Conservation (phyloP, 2,797 vertebrate species). For the Petrocephalus sullivani region DNA sequence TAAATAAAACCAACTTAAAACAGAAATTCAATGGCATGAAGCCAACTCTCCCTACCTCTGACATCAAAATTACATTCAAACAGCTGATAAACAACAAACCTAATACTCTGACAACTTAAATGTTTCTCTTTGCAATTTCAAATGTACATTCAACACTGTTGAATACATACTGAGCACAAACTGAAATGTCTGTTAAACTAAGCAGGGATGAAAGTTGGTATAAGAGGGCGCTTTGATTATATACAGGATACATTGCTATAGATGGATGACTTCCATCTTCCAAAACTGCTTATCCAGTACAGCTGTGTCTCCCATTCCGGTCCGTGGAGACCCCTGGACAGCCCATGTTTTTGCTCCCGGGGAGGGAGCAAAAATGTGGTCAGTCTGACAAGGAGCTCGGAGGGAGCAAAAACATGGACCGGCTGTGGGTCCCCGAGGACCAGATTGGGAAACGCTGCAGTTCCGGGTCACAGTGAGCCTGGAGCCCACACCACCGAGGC, state of each 20-base stretch:
- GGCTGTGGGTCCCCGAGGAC: too few species aligned
- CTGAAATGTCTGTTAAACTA: neutral
- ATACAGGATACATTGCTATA: neutral
- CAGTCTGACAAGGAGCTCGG: too few species aligned
- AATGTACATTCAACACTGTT: neutral
- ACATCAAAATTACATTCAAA: neutral
- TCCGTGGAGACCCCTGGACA: too few species aligned
- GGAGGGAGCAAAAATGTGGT: too few species aligned
- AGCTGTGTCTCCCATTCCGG: too few species aligned
- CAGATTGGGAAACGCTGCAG: too few species aligned
- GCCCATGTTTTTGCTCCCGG: too few species aligned
- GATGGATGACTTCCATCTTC: neutral
- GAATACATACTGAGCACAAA: neutral
- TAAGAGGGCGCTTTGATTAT: neutral
- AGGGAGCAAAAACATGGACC: too few species aligned
- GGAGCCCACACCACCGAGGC: neutral
- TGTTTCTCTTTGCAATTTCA: too few species aligned
- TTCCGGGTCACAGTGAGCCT: too few species aligned
- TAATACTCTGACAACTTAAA: neutral
- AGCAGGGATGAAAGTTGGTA: neutral
- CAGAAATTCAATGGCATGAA: neutral
- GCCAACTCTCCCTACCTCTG: neutral
- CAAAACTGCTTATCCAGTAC: neutral
- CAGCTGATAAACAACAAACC: neutral
- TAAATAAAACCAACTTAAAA: neutral